phyloP scores from a whole-genome alignment of 1,140 invertebrate species.

The Leptoteleia sp. region DNA sequence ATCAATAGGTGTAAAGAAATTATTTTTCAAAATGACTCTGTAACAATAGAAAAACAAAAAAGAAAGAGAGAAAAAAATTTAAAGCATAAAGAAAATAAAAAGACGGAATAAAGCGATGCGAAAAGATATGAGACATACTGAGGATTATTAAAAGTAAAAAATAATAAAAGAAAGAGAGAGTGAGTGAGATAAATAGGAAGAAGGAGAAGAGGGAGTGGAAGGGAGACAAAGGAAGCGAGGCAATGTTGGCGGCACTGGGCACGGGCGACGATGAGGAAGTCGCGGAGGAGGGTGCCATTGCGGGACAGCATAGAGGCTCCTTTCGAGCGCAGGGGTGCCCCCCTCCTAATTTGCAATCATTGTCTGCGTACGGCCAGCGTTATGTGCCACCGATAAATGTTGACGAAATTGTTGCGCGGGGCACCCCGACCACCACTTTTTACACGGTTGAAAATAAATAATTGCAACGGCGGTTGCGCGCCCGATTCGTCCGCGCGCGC shows the following conservation, averaged over 20 bases:
- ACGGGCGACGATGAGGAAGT: slow-evolving; percentile 68
- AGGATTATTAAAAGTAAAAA: too few species aligned
- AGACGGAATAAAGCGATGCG: too few species aligned
- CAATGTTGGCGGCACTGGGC: slow-evolving; percentile 58
- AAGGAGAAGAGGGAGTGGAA: slow-evolving; percentile 8
- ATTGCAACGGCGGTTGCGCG: slow-evolving; percentile 72
- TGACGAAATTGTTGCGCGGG: slow-evolving; percentile 74
- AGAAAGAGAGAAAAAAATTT: slow-evolving; percentile 11
- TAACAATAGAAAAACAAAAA: slow-evolving; percentile 34
- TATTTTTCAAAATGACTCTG: slow-evolving; percentile 74
- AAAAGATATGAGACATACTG: too few species aligned
- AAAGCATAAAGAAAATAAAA: slow-evolving; percentile 26
- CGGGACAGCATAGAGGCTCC: slow-evolving; percentile 65
- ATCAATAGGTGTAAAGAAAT: slow-evolving; percentile 75
- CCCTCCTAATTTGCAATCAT: slow-evolving; percentile 73
- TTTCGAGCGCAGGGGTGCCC: slow-evolving; percentile 76
- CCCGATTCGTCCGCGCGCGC: slow-evolving; percentile 71
- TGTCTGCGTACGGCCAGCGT: slow-evolving; percentile 68
- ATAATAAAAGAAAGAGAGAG: too few species aligned
- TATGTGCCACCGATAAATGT: slow-evolving; percentile 70
- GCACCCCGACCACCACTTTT: slow-evolving; percentile 75
- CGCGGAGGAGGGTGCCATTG: slow-evolving; percentile 73
- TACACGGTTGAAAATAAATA: slow-evolving; percentile 55
- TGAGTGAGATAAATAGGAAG: too few species aligned
- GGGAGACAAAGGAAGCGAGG: slow-evolving; percentile 17